Percentiles rank a stretch among this genome's conserved stretches.
Conservation (phyloP, 1,140 invertebrate species). For the Monochamus saltuarius region DNA sequence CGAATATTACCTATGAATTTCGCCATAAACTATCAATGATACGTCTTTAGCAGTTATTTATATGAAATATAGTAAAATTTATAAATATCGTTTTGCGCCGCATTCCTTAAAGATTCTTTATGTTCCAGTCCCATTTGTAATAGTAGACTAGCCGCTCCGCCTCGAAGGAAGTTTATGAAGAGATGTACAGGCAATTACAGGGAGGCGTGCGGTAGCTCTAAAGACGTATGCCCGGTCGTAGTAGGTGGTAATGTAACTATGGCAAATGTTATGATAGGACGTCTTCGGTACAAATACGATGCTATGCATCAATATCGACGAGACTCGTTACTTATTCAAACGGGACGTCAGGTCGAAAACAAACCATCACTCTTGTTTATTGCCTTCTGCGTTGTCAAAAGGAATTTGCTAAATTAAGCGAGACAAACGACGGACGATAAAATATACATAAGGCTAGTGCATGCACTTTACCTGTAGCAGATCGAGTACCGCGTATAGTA, state of each 20-base stretch:
- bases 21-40: no score
- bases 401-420: slow-evolving; percentile 21
- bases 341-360: slow-evolving; percentile 22
- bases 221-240: slow-evolving; percentile 18
- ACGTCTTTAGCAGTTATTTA: no score
- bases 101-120: no score
- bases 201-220: slow-evolving; percentile 24
- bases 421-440: slow-evolving; percentile 14
- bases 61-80: no score
- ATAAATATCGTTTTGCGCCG: no score
- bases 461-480: slow-evolving; percentile 15
- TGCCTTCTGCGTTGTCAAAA: slow-evolving; percentile 12
- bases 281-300: slow-evolving; percentile 24
- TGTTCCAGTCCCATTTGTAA: background rate
- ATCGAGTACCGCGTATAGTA: no score
- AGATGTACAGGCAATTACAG: slow-evolving; percentile 12
- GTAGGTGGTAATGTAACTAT: slow-evolving; percentile 30
- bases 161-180: background rate
- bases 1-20: no score
- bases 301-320: slow-evolving; percentile 28
- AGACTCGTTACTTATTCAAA: slow-evolving; percentile 28
- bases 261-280: slow-evolving; percentile 27
- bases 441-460: slow-evolving; percentile 11
- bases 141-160: background rate
- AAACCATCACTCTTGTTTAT: slow-evolving; percentile 29